phyloP scores from a whole-genome alignment of 2,113 vertebrate species.

The Charadrius vociferus region DNA sequence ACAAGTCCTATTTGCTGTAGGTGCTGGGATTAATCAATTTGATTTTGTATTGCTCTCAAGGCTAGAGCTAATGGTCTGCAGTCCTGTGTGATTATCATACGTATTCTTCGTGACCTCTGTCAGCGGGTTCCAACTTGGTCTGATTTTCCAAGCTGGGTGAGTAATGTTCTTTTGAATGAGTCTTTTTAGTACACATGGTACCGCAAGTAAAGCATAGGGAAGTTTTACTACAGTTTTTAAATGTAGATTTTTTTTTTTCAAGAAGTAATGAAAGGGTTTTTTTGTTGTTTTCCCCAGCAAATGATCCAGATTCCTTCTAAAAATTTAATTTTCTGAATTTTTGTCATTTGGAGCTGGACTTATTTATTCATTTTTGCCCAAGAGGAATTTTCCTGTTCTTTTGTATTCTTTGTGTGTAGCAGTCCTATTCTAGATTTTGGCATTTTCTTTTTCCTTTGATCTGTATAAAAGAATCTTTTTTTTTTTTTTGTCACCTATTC shows the following conservation, averaged over 20 bases:
- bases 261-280: accelerated
- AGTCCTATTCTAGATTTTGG: background rate
- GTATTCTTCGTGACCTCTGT: slow-evolving; percentile 96
- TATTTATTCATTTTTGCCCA: background rate
- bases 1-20: slow-evolving; percentile 64
- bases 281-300: background rate
- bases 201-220: background rate
- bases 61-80: slow-evolving; percentile 99
- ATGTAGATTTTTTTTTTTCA: background rate
- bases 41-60: slow-evolving; percentile 92
- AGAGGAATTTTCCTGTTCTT: background rate
- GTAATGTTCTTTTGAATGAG: slow-evolving; percentile 50
- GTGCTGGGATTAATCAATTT: slow-evolving; percentile 79
- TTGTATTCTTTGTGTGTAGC: background rate
- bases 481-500: background rate
- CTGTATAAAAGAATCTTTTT: background rate
- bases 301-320: background rate
- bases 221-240: background rate
- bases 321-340: background rate
- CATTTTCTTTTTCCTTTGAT: background rate
- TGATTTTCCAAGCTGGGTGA: slow-evolving; percentile 96
- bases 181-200: background rate
- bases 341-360: background rate
- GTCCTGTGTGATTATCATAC: slow-evolving; percentile 98
- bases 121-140: slow-evolving; percentile 97